These are phyloP conservation scores for Scarus forsteni DNA, from an alignment of 2,797 vertebrate genomes.

Conservation along the genomic window DNA sequence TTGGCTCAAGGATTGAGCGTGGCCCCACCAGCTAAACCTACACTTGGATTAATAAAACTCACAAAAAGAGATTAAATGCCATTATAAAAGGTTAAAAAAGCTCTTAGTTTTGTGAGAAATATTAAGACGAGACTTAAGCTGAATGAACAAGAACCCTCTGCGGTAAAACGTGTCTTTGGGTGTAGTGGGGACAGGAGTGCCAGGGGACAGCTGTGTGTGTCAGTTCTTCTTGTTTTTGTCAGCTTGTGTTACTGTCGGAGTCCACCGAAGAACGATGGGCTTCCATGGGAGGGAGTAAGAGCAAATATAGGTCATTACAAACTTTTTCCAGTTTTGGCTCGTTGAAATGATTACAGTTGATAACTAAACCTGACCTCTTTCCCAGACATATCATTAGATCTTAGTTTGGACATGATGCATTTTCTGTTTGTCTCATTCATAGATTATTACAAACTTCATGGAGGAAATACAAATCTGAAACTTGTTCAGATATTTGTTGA, in stretches of 20 bases:
- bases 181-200: conserved; percentile 27
- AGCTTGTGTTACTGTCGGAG: conserved; percentile 75
- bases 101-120: conserved; percentile 5
- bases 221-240: conserved; percentile 80
- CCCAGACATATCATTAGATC: too few species aligned
- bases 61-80: neutral
- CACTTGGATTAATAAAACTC: neutral
- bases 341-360: neutral
- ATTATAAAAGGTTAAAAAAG: conserved; percentile 19
- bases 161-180: conserved; percentile 27
- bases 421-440: too few species aligned
- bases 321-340: neutral
- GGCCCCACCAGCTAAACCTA: neutral
- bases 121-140: conserved; percentile 16
- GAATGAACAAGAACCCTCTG: conserved; percentile 12
- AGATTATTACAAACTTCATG: too few species aligned
- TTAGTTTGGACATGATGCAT: too few species aligned
- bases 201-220: conserved; percentile 81
- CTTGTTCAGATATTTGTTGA: too few species aligned
- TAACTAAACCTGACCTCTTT: neutral
- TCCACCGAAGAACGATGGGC: conserved; percentile 42
- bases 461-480: too few species aligned
- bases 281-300: conserved; percentile 1
- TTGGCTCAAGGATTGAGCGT: conserved; percentile 8
- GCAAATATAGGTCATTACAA: conserved; percentile 26